A percentile compares a stretch with the other conserved stretches of the same genome.
Evolutionary conservation across 64 coral and sea anemone genomes (phyloP).

Genomic region (Astreopora myriophthalma): DNA sequence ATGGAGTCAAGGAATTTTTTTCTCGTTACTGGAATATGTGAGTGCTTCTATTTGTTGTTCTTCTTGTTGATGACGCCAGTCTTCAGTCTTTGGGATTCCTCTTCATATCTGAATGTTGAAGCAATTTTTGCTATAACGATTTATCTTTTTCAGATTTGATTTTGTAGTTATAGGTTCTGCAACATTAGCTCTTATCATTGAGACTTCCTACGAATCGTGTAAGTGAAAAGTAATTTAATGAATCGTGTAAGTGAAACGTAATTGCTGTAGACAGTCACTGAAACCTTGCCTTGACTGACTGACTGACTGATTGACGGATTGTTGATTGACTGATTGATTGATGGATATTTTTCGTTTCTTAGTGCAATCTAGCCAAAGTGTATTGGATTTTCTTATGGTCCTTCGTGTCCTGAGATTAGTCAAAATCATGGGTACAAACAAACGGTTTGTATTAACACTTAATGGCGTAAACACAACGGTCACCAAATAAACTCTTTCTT

Average conservation of each 20-base stretch:
- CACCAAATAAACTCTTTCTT: no score
- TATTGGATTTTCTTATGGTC: constrained; percentile 95
- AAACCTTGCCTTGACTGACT: not conserved
- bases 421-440: constrained; percentile 84
- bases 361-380: constrained; percentile 93
- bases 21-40: constrained; percentile 91
- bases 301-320: no score
- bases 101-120: not conserved
- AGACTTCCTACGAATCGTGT: constrained; percentile 81
- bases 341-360: not conserved
- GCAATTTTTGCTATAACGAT: no score
- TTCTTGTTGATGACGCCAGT: not conserved
- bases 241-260: not conserved
- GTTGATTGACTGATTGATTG: no score
- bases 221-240: not conserved
- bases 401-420: constrained; percentile 93
- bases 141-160: constrained; percentile 84
- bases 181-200: constrained; percentile 88
- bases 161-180: constrained; percentile 92
- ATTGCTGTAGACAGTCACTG: not conserved
- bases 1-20: constrained; percentile 85
- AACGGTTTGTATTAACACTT: constrained; percentile 60
- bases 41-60: not conserved
- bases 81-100: not conserved
- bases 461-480: no score